A percentile compares a stretch with the other conserved stretches of the same genome.
Evolutionary conservation across 1,140 invertebrate genomes (phyloP).

Genomic region (Polypedilum pembai): DNA sequence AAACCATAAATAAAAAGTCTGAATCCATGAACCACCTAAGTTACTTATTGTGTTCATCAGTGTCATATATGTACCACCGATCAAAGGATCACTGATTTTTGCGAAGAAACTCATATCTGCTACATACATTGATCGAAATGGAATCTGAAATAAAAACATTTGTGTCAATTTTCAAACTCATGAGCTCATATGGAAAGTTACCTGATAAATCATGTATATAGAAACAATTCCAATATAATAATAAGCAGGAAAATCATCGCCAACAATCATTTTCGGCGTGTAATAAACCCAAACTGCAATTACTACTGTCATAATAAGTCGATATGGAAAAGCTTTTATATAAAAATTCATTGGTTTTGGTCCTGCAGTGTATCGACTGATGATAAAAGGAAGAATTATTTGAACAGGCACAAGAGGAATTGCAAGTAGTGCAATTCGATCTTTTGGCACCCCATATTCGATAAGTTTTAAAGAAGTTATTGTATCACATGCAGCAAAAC

Average conservation of each 20-base stretch:
- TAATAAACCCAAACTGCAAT: neutral
- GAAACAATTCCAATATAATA: slow-evolving; percentile 75
- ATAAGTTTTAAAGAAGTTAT: slow-evolving; percentile 87
- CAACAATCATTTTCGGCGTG: neutral
- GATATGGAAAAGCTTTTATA: slow-evolving; percentile 75
- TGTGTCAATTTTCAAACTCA: neutral
- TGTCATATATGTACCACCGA: slow-evolving; percentile 99
- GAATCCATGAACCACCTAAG: slow-evolving; percentile 95
- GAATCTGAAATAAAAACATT: slow-evolving; percentile 1
- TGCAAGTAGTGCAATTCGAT: slow-evolving; percentile 79
- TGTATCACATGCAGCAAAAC: slow-evolving; percentile 84
- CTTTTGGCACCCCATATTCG: slow-evolving; percentile 86
- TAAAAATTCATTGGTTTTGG: slow-evolving; percentile 76
- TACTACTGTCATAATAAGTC: slow-evolving; percentile 51
- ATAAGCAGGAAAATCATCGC: slow-evolving; percentile 59
- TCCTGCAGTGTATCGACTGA: slow-evolving; percentile 71
- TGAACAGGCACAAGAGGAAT: slow-evolving; percentile 86
- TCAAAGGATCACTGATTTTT: slow-evolving; percentile 70
- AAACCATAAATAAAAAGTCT: slow-evolving; percentile 83
- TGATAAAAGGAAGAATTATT: slow-evolving; percentile 73
- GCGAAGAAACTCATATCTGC: slow-evolving; percentile 59
- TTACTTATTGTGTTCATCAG: slow-evolving; percentile 94
- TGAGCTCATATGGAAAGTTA: slow-evolving; percentile 50
- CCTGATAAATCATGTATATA: slow-evolving; percentile 83
- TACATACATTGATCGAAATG: slow-evolving; percentile 56